Evolutionary conservation across 1,140 invertebrate species (phyloP), one percentile per base, ranked within the genome.

Genomic region (Pemphigus obesinymphae): DNA sequence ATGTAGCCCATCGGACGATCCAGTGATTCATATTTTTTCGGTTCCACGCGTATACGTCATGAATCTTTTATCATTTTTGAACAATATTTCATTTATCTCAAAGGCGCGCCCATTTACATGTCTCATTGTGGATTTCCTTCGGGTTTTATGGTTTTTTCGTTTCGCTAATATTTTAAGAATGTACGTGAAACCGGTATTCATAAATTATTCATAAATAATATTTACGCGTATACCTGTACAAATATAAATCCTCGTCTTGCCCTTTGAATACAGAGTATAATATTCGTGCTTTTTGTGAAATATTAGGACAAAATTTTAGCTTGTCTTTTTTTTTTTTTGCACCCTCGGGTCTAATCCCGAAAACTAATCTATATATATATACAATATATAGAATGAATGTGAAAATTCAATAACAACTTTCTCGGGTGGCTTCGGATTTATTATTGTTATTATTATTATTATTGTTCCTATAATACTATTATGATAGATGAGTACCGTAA

Each of bases 91-190:
- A 31, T 72, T 31, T 20, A 48, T 48, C 43, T 20, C 3, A 29
- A 45, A 40, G 5, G 37, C 4, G 34, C 11, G n/a, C 45, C 20
- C 37, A 15, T n/a, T 37, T 29, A 26, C 5, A 17, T 43, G 7
- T 72, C 23, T 48, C 26, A 20, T 48, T 20, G 43, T 72, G 40
- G 68, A 72, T 72, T 72, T 72, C 43, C n/a, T 17, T 29, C 29
- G 40, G 68, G 40, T 29, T 20, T 72, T 48, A 48, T 31, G 13
- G 43, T 31, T 26, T 17, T 45, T 26, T 45, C 11, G n/a, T 45
- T 45, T 15, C 37, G 80, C 83, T 82, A 58, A 82, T 83, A 84
- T 83, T 83, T 83, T 82, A 84, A 83, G 82, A 83, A 84, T 76
- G 78, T 66, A 48, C 29, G 55, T 48, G 82, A 82, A 75, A 84